phyloP scores from a whole-genome alignment of 1,140 invertebrate genomes.

The Adelges cooleyi region DNA sequence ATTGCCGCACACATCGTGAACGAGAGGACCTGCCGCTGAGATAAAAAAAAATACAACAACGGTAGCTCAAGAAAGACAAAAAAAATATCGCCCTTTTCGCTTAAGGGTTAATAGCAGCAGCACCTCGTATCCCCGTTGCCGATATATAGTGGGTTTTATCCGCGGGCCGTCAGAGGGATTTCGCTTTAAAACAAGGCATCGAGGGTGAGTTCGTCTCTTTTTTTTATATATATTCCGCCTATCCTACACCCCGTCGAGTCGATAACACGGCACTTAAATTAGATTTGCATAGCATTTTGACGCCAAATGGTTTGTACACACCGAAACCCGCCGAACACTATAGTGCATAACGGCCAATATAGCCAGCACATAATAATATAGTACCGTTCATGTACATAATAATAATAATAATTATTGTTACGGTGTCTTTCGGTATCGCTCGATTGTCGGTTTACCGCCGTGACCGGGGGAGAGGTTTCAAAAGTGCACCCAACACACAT shows the following conservation, averaged over 20 bases:
- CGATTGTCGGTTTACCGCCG: too few relatives aligned
- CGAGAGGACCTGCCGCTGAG: neutral
- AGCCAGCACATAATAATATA: too few relatives aligned
- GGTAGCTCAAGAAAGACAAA: neutral
- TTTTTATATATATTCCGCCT: too few relatives aligned
- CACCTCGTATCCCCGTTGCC: neutral
- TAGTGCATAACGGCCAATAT: too few relatives aligned
- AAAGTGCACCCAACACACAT: too few relatives aligned
- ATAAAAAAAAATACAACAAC: neutral
- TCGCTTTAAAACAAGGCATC: neutral
- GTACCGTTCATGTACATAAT: too few relatives aligned
- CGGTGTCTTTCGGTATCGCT: too few relatives aligned
- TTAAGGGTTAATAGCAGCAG: slow-evolving; percentile 3
- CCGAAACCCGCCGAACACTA: too few relatives aligned
- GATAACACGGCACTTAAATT: neutral
- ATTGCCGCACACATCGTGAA: neutral
- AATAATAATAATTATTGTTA: too few relatives aligned
- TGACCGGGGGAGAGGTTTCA: too few relatives aligned
- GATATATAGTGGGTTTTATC: neutral
- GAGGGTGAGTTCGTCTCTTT: neutral
- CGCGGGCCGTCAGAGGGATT: neutral
- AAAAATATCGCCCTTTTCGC: slow-evolving; percentile 3
- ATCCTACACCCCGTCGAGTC: too few relatives aligned
- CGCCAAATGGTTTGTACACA: too few relatives aligned
- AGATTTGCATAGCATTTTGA: slow-evolving; percentile 22